Conservation (phyloP, 2,888 invertebrate species). For the Scaptomyza caliginosa region DNA sequence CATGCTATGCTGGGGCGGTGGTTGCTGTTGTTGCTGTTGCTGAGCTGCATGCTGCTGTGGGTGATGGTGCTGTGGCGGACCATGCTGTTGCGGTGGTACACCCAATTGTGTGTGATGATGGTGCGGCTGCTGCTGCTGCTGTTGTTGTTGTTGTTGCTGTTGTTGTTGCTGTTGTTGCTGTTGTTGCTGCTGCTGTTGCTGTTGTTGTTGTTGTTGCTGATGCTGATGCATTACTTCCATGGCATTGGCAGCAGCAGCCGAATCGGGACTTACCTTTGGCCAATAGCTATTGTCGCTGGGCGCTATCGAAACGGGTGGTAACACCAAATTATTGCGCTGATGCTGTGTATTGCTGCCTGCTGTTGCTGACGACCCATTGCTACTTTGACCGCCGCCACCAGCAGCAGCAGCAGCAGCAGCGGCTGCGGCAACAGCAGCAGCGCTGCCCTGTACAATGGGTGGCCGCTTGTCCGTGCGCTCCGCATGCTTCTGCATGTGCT, state of each 20-base stretch:
- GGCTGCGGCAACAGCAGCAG: constrained; percentile 76
- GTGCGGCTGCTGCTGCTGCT: constrained; percentile 84
- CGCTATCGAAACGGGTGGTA: constrained; percentile 82
- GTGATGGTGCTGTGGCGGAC: constrained; percentile 85
- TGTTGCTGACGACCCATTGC: constrained; percentile 22
- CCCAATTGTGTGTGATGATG: constrained; percentile 86
- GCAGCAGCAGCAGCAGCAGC: constrained; percentile 51
- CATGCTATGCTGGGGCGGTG: constrained; percentile 88
- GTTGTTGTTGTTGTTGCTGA: constrained; percentile 86
- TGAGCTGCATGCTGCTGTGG: constrained; percentile 73
- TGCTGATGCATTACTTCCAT: constrained; percentile 87
- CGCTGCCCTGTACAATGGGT: constrained; percentile 88
- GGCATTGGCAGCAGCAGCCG: constrained; percentile 86
- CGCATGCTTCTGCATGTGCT: constrained; percentile 99
- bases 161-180: constrained; percentile 81
- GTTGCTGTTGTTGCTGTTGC: constrained; percentile 85
- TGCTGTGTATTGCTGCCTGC: constrained; percentile 60
- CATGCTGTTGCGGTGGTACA: constrained; percentile 85
- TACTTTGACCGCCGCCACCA: constrained; percentile 21
- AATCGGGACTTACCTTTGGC: constrained; percentile 94
- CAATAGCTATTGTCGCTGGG: constrained; percentile 87
- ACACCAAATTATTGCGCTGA: constrained; percentile 74
- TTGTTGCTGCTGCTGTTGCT: constrained; percentile 86
- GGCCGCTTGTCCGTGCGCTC: constrained; percentile 96
- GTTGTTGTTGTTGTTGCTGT: constrained; percentile 70